These are phyloP conservation scores for Thecocarcelia acutangulata DNA, from an alignment of 2,888 invertebrate species.

Conservation along the genomic window DNA sequence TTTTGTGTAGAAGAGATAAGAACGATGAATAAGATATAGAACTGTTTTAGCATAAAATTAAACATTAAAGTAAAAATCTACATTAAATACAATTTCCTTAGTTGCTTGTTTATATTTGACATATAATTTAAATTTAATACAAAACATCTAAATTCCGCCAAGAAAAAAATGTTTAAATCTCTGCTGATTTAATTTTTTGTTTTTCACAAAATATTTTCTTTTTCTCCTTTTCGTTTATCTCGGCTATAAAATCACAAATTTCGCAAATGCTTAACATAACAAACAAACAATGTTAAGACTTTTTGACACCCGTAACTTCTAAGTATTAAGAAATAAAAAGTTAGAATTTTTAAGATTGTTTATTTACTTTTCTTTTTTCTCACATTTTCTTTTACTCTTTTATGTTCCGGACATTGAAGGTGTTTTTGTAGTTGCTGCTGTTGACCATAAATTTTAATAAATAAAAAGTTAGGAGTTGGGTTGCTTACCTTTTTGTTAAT, in stretches of 20 bases:
- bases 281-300: constrained; percentile 35
- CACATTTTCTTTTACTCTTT: not conserved
- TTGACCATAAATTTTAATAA: constrained; percentile 62
- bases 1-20: too few relatives aligned
- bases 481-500: constrained; percentile 18
- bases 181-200: not conserved
- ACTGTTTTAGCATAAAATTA: too few relatives aligned
- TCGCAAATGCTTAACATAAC: constrained; percentile 31
- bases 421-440: constrained; percentile 17
- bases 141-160: too few relatives aligned
- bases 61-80: too few relatives aligned
- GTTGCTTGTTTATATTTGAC: too few relatives aligned
- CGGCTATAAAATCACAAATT: constrained; percentile 27
- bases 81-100: too few relatives aligned
- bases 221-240: not conserved
- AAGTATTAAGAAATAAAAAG: constrained; percentile 36
- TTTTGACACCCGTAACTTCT: constrained; percentile 45
- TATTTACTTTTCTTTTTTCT: constrained; percentile 14
- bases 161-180: too few relatives aligned
- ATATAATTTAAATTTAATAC: too few relatives aligned
- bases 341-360: constrained; percentile 9
- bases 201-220: not conserved
- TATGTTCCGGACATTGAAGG: not conserved
- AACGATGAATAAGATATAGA: too few relatives aligned
- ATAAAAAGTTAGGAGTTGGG: constrained; percentile 22